These are phyloP conservation scores for Cistogaster globosa DNA, from an alignment of 2,888 invertebrate genomes.

Conservation along the genomic window DNA sequence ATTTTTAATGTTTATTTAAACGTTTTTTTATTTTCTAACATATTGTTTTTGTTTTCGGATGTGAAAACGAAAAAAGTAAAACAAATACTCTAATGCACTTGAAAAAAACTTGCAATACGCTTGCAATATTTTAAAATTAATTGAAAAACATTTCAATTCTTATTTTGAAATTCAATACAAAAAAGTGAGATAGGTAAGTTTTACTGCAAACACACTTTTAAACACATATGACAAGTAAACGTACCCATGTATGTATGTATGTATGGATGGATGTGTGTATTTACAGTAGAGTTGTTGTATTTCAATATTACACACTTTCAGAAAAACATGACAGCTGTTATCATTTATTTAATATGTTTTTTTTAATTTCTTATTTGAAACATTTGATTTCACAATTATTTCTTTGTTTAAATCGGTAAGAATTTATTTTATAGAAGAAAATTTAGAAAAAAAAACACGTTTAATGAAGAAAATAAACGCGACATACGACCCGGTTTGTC, in stretches of 20 bases:
- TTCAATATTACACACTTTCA: constrained; percentile 14
- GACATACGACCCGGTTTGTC: constrained; percentile 27
- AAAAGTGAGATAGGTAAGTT: constrained; percentile 41
- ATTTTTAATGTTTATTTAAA: too few relatives aligned
- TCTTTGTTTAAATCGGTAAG: neutral
- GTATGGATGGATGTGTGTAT: neutral
- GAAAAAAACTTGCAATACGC: too few relatives aligned
- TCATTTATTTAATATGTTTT: neutral
- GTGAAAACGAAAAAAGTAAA: too few relatives aligned
- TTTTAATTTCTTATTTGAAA: constrained; percentile 18
- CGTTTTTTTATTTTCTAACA: too few relatives aligned
- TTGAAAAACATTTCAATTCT: too few relatives aligned
- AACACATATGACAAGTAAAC: too few relatives aligned
- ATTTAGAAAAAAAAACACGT: constrained; percentile 26
- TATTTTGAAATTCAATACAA: neutral
- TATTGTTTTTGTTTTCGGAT: too few relatives aligned
- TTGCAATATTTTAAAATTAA: too few relatives aligned
- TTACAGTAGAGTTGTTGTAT: neutral
- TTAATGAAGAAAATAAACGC: constrained; percentile 2
- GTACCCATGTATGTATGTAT: neutral
- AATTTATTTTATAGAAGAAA: constrained; percentile 5
- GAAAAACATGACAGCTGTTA: neutral
- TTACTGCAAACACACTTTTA: neutral
- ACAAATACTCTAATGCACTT: too few relatives aligned
- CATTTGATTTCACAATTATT: constrained; percentile 30